Base-by-base conservation (phyloP, 23 tunicate species). In the Halocynthia aurantium region DNA sequence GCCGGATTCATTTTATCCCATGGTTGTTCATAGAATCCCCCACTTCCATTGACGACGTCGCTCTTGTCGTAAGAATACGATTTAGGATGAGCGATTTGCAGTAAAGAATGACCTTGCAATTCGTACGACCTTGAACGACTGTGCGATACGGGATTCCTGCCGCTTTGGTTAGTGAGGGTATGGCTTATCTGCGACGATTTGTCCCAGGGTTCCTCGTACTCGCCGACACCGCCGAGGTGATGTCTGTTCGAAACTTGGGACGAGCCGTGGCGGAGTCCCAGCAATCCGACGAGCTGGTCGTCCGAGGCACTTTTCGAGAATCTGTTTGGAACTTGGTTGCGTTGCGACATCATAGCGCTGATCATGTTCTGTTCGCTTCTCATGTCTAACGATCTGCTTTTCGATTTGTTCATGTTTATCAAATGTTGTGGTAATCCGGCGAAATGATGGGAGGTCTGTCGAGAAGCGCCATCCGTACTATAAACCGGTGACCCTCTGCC, bases 131-230 rank as follows among this genome's bases (percentile, higher is more conserved):
- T 53, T 9, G 95, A 88, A 11, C 95, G 69, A 8, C 84, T 83
- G 58, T 88, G 95, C 31, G 70, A 65, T 10, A 65, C 31, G 31
- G 22, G 22, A 31, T 31, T 31, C 22, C 10, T 20, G 31, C 31
- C 31, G 31, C 31, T 65, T 20, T 40, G 9, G 6, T 20, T 20
- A 9, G 70, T 20, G 22, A 49, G 49, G 22, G 70, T 20, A 65
- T 65, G 70, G 2, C 49, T 9, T 15, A 65, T 65, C 44, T 31
- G 44, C 77, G 55, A 54, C 10, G 55, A 54, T 22, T 71, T 58
- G 76, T 88, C 95, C 97, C 97, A 91, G 13, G 97, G 97, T 71
- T 91, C 97, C 51, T 91, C 97, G 61, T 91, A 91, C 61, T 84
- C 86, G 8, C 52, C 84, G 64, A 77, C 84, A 10, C 96, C 96